Percentiles rank a stretch among this genome's conserved stretches.
Conservation (phyloP, 1,140 invertebrate genomes). For the Papilio helenus region DNA sequence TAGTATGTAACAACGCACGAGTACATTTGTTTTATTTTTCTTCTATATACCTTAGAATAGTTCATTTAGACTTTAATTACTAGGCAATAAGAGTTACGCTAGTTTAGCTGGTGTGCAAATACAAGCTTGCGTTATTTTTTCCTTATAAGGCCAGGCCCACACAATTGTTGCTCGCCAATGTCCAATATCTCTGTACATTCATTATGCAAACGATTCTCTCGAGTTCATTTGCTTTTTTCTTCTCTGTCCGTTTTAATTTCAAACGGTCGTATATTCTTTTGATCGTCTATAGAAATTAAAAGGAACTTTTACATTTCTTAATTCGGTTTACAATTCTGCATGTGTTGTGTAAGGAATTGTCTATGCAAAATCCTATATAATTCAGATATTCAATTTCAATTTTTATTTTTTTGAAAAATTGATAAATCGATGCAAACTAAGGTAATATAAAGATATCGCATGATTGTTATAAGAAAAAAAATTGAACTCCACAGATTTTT, state of each 20-base stretch:
- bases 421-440: too few relatives aligned
- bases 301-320: conserved; percentile 39
- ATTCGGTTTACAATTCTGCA: neutral
- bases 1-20: conserved; percentile 23
- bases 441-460: too few relatives aligned
- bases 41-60: neutral
- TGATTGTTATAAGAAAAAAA: too few relatives aligned
- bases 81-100: neutral
- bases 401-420: too few relatives aligned
- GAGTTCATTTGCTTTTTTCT: conserved; percentile 53
- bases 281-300: conserved; percentile 47
- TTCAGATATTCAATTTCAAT: too few relatives aligned
- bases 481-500: too few relatives aligned
- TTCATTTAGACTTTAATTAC: neutral
- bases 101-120: neutral
- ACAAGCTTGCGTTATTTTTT: conserved; percentile 42
- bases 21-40: conserved; percentile 25
- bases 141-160: conserved; percentile 49
- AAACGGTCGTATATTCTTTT: conserved; percentile 58
- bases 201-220: conserved; percentile 65
- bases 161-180: conserved; percentile 55
- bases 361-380: too few relatives aligned
- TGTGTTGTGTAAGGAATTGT: neutral
- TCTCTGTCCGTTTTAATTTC: conserved; percentile 57
- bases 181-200: conserved; percentile 63